Evolutionary conservation across 2,797 vertebrate genomes (phyloP), one percentile per base, ranked within the genome.

Genomic region (Hippoglossus hippoglossus): DNA sequence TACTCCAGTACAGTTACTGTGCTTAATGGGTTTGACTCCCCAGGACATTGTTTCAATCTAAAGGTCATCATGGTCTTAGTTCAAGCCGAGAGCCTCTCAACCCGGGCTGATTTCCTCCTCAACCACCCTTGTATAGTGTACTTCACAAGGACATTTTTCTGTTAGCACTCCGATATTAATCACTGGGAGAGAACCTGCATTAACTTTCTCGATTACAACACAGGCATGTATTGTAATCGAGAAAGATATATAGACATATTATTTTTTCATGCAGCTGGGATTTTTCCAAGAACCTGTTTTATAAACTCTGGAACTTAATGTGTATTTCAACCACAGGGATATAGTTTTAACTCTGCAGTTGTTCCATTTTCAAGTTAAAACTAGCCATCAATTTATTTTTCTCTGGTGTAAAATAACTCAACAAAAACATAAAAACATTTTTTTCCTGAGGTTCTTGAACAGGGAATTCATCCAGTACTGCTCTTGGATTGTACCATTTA

Each of bases 1-100:
- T 67, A 77, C 78, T 72, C 58, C 74, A 65, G 52, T 63, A 65
- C 79, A 74, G 75, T 80, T 65, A 61, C 86, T 83, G 85, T 83
- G 80, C 71, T 87, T 84, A 89, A 91, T 87, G 79, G 80, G 51
- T 83, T 87, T 63, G 76, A 87, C 85, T 91, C 88, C 89, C 81
- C 57, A 51, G 86, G 85, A 87, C 88, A 84, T 87, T 78, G 86
- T 89, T 89, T 82, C 84, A 90, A 86, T 91, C 87, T 88, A 90
- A 86, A 91, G 87, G 88, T 91, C 88, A 85, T 73, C 66, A 51
- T 53, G 80, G 87, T 86, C 79, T 79, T 22, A 63, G 77, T 77
- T 81, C 52, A 16, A 69, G 66, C 73, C 39, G 9, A 67, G 69
- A 70, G 60, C 77, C 75, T 85, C 73, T 85, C 76, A 51, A 79